Evolutionary conservation across 1,140 invertebrate species (phyloP).

Genomic region (Ceratina japonica): DNA sequence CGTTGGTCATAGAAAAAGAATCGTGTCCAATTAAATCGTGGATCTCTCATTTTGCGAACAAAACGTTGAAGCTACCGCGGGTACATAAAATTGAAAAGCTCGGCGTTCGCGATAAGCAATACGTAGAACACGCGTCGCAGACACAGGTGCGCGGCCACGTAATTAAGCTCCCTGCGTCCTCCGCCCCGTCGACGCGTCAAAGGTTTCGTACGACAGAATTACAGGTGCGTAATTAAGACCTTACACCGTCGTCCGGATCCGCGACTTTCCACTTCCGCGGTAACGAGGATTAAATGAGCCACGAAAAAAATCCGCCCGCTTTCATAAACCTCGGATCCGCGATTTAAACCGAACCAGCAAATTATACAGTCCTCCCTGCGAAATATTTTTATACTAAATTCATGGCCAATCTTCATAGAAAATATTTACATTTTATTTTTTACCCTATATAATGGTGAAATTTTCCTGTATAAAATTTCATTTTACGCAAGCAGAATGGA

Average conservation of each 20-base stretch:
- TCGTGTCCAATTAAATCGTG: too few species aligned
- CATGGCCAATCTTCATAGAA: too few species aligned
- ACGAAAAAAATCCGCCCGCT: too few species aligned
- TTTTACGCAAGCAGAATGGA: too few species aligned
- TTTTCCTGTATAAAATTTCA: too few species aligned
- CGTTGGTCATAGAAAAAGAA: too few species aligned
- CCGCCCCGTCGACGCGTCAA: slow-evolving; percentile 21
- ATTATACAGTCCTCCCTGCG: too few species aligned
- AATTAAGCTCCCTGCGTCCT: slow-evolving; percentile 31
- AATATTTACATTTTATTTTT: too few species aligned
- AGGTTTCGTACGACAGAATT: slow-evolving; percentile 12
- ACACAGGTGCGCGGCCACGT: not conserved
- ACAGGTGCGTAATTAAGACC: slow-evolving; percentile 50
- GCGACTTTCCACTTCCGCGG: slow-evolving; percentile 30
- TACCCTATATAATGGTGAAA: too few species aligned
- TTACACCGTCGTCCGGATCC: not conserved
- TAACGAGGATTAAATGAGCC: slow-evolving; percentile 38
- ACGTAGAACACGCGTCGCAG: not conserved
- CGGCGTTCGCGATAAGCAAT: not conserved
- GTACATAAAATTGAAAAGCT: not conserved
- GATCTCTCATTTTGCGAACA: not conserved
- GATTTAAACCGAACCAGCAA: too few species aligned
- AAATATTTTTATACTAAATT: not conserved
- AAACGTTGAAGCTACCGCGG: too few species aligned
- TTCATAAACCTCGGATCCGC: too few species aligned